Evolutionary conservation across 2,797 vertebrate species (phyloP).

Genomic region (Masticophis lateralis): DNA sequence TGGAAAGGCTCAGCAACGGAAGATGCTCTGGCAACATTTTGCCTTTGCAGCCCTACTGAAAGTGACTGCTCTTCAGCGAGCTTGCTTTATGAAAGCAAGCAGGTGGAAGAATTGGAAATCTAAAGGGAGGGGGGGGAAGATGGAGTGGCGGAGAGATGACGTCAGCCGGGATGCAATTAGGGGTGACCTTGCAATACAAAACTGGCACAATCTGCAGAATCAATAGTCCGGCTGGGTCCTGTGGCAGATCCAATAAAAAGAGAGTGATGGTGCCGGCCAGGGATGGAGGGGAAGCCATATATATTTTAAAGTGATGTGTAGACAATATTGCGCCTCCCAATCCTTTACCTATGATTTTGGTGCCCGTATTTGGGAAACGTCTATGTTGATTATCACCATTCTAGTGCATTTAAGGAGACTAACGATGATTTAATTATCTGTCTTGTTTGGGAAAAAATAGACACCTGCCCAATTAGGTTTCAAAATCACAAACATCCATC

Average conservation of each 20-base stretch:
- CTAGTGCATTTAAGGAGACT: constrained; percentile 49
- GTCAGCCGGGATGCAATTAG: constrained; percentile 52
- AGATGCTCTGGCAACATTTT: constrained; percentile 37
- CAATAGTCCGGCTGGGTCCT: constrained; percentile 52
- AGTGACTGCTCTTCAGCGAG: constrained; percentile 1
- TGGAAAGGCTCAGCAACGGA: constrained; percentile 9
- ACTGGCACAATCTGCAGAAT: constrained; percentile 51
- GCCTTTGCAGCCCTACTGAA: constrained; percentile 14
- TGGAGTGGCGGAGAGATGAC: neutral
- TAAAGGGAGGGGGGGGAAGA: neutral
- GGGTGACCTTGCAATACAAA: constrained; percentile 57
- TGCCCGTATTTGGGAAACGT: constrained; percentile 38
- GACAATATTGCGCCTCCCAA: neutral
- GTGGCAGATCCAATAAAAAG: constrained; percentile 47
- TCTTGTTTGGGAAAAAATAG: constrained; percentile 28
- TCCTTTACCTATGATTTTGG: neutral
- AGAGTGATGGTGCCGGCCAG: constrained; percentile 30
- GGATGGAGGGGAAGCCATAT: constrained; percentile 25
- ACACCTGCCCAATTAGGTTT: constrained; percentile 25
- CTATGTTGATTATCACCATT: constrained; percentile 52
- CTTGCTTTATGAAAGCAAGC: constrained; percentile 23
- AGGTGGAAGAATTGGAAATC: constrained; percentile 11
- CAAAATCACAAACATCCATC: constrained; percentile 25
- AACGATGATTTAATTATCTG: constrained; percentile 47
- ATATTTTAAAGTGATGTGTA: constrained; percentile 39